phyloP scores from a whole-genome alignment of 2,888 invertebrate species.

The Diploptera punctata region DNA sequence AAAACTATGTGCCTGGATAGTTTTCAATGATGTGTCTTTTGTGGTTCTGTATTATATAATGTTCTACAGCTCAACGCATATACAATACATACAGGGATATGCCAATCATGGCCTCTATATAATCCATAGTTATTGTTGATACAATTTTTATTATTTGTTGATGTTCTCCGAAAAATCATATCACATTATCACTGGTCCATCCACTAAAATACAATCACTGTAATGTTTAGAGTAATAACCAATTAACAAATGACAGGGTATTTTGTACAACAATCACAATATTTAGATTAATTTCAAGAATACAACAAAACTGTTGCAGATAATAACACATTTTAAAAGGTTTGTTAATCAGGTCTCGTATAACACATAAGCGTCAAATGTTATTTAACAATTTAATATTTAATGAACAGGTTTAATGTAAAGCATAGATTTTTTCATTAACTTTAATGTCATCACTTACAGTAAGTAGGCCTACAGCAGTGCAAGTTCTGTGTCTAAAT shows the following conservation, averaged over 20 bases:
- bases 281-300: too few species aligned
- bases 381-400: too few species aligned
- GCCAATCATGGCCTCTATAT: neutral
- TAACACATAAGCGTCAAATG: too few species aligned
- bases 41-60: neutral
- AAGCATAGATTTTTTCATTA: too few species aligned
- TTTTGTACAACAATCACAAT: constrained; percentile 30
- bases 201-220: constrained; percentile 11
- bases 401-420: too few species aligned
- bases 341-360: too few species aligned
- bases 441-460: too few species aligned
- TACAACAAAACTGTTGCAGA: too few species aligned
- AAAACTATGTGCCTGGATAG: constrained; percentile 7
- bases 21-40: neutral
- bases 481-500: too few species aligned
- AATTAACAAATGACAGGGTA: constrained; percentile 28
- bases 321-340: too few species aligned
- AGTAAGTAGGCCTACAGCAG: too few species aligned
- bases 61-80: constrained; percentile 1
- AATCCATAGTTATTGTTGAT: constrained; percentile 12
- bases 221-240: neutral
- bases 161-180: neutral
- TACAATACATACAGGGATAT: too few species aligned
- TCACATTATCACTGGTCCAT: constrained; percentile 13
- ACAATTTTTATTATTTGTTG: constrained; percentile 8